A percentile compares a stretch with the other conserved stretches of the same genome.
Evolutionary conservation across 2,888 invertebrate genomes (phyloP).

Genomic region (Amphipoea oculea): DNA sequence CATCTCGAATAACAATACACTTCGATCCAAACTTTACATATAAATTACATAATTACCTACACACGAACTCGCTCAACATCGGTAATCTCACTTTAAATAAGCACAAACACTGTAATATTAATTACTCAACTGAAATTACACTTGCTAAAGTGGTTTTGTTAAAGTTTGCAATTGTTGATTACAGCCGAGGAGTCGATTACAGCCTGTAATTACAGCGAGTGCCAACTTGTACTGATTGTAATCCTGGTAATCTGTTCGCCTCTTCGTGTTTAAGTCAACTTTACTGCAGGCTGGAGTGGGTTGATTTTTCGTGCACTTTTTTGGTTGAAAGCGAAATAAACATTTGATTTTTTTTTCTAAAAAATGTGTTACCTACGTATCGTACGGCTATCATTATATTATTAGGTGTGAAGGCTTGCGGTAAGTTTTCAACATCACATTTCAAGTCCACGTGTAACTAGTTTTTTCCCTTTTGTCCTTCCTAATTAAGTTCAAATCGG

Average conservation of each 20-base stretch:
- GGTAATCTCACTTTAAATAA: constrained; percentile 69
- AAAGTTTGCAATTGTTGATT: constrained; percentile 79
- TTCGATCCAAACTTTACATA: constrained; percentile 66
- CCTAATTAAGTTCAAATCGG: neutral
- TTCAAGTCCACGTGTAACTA: neutral
- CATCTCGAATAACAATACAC: constrained; percentile 45
- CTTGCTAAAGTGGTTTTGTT: constrained; percentile 75
- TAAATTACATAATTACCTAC: constrained; percentile 65
- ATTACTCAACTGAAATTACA: constrained; percentile 77
- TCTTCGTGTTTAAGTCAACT: constrained; percentile 60
- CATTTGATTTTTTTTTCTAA: neutral
- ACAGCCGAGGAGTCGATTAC: constrained; percentile 71
- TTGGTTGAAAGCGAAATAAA: neutral
- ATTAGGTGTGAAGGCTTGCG: neutral
- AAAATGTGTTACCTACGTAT: neutral
- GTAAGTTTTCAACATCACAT: neutral
- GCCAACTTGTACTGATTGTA: constrained; percentile 66
- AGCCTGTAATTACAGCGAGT: constrained; percentile 61
- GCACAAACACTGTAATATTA: constrained; percentile 73
- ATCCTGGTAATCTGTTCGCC: constrained; percentile 72
- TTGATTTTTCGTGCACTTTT: constrained; percentile 1
- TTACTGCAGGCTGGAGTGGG: constrained; percentile 8
- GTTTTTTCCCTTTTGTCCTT: neutral
- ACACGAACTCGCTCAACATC: constrained; percentile 55
- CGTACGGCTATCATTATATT: neutral